phyloP scores from a whole-genome alignment of 2,113 vertebrate genomes.

The Oreochromis spilurus region DNA sequence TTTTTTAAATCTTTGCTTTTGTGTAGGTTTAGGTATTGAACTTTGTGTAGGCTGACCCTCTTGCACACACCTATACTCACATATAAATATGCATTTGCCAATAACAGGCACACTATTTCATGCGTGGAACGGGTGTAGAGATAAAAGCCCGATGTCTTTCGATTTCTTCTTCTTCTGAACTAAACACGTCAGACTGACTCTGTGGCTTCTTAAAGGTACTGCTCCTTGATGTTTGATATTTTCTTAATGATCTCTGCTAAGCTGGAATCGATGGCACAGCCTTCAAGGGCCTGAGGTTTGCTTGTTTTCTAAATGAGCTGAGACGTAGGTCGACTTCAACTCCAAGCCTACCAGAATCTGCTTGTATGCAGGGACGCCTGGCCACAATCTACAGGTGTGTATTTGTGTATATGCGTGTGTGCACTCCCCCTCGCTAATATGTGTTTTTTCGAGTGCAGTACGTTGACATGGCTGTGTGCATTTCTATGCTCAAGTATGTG shows the following conservation, averaged over 20 bases:
- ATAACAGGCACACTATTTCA: not conserved
- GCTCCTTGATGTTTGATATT: not conserved
- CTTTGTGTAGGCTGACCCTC: not conserved
- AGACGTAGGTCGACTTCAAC: not conserved
- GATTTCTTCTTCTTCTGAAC: not conserved
- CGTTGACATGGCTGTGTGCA: not conserved
- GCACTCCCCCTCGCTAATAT: not conserved
- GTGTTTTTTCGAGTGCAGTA: not conserved
- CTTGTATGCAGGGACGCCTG: not conserved
- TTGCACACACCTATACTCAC: not conserved
- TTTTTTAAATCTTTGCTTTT: not conserved
- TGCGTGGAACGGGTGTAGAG: not conserved
- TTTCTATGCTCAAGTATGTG: not conserved
- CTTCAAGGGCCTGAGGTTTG: not conserved
- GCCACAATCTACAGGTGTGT: not conserved
- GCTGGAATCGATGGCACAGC: not conserved
- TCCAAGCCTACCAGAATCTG: not conserved
- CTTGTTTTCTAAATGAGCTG: conserved; percentile 49
- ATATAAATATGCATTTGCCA: not conserved
- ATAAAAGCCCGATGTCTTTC: not conserved
- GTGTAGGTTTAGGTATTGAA: not conserved
- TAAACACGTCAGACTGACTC: not conserved
- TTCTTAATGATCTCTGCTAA: conserved; percentile 9
- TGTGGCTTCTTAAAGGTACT: not conserved
- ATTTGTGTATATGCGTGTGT: not conserved